Percentiles rank a stretch among this genome's conserved stretches.
Evolutionary conservation across 2,888 invertebrate genomes (phyloP).

Genomic region (Watsonalla binaria): DNA sequence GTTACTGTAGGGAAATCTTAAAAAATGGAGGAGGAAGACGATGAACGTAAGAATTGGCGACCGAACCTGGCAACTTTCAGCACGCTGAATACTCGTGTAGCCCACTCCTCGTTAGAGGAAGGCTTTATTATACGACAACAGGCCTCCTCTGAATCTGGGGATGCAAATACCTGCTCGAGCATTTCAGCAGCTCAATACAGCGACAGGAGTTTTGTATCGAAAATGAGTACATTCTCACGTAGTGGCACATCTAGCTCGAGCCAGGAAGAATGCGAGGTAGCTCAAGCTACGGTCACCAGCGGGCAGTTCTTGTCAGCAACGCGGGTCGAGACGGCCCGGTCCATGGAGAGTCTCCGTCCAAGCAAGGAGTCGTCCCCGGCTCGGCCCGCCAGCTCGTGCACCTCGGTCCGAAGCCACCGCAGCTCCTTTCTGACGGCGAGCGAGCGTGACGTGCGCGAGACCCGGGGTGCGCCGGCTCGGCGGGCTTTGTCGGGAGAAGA

Average conservation of each 20-base stretch:
- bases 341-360: slow-evolving; percentile 85
- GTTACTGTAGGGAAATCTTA: slow-evolving; percentile 20
- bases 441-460: slow-evolving; percentile 82
- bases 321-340: slow-evolving; percentile 80
- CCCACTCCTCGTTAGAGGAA: slow-evolving; percentile 64
- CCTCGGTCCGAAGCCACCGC: slow-evolving; percentile 70
- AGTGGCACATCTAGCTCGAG: slow-evolving; percentile 83
- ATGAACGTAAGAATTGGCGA: slow-evolving; percentile 54
- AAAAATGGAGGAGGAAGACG: slow-evolving; percentile 72
- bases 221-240: slow-evolving; percentile 73
- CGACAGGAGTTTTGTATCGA: slow-evolving; percentile 73
- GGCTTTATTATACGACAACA: slow-evolving; percentile 50
- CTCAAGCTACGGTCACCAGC: slow-evolving; percentile 63
- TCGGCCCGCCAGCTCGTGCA: slow-evolving; percentile 74
- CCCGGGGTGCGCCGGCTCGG: slow-evolving; percentile 80
- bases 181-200: slow-evolving; percentile 68
- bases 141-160: slow-evolving; percentile 79
- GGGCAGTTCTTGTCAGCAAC: slow-evolving; percentile 77
- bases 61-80: slow-evolving; percentile 60
- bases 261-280: slow-evolving; percentile 83
- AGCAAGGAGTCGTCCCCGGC: slow-evolving; percentile 76
- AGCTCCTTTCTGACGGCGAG: slow-evolving; percentile 82
- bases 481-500: slow-evolving; percentile 82
- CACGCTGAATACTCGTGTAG: slow-evolving; percentile 55
- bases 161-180: slow-evolving; percentile 71